Base-by-base conservation (phyloP, 2,888 invertebrate genomes). In the Scotopteryx bipunctaria region DNA sequence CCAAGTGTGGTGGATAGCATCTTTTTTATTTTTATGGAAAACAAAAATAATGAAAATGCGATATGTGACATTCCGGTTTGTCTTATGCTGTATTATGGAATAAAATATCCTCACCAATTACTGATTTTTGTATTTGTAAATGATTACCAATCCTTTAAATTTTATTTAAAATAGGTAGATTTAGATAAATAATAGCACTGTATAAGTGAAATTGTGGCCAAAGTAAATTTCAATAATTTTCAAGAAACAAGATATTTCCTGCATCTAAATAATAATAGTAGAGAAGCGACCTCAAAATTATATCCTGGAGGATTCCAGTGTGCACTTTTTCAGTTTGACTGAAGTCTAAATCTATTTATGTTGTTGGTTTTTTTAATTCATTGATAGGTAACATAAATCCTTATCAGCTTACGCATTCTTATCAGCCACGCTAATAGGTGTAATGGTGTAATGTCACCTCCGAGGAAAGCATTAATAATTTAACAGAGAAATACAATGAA, bases 61-160 rank as follows among this genome's bases (percentile, higher is more conserved):
- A 83, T 78, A 84, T 89, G 88, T 88, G 89, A 90, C 90, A 90
- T 90, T 90, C 90, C 90, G 90, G 90, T 89, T 90, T 89, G 87
- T 90, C 90, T 89, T 87, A 81, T 86, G 89, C 90, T 90, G 89
- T 90, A 87, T 89, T 89, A 89, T 88, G 89, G 89, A 90, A 89
- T 90, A 89, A 90, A 90, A 87, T 90, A 89, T 89, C 90, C 90
- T 89, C 88, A 90, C 87, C 79, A 85, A 86, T 71, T 65, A 78
- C 73, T 74, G 78, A 78, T 81, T 81, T 83, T 83, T 82, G 73
- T 46, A 52, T 52, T 52, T 45, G 23, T 51, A 40, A 27, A 13
- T 11, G 9, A 9, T 27, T 27, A 9, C 27, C 27, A 25, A 4
- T 9, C 9, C 9, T 23, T 23, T n/a, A n/a, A n/a, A n/a, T n/a